These are phyloP conservation scores for Neolamprologus brichardi DNA, from an alignment of 2,113 vertebrate genomes.

Conservation along the genomic window DNA sequence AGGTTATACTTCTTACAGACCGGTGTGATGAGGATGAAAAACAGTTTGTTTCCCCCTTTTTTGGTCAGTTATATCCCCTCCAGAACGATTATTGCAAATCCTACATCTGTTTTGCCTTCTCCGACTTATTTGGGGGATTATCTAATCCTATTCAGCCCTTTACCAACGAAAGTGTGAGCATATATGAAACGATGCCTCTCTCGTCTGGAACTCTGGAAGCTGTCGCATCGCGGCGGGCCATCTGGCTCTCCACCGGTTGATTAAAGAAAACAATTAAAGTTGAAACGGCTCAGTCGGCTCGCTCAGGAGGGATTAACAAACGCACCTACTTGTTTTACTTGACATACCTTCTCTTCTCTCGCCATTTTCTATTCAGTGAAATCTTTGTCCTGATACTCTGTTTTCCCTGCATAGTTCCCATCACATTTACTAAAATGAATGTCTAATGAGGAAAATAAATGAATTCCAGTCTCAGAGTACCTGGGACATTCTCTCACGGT, in stretches of 20 bases:
- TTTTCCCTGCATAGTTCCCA: not conserved
- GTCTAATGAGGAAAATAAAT: not conserved
- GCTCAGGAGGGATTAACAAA: slow-evolving; percentile 18
- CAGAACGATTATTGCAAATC: not conserved
- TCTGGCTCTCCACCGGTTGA: slow-evolving; percentile 14
- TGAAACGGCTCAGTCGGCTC: not conserved
- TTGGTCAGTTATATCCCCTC: not conserved
- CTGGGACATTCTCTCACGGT: slow-evolving; percentile 96
- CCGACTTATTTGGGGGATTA: not conserved
- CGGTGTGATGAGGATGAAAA: not conserved
- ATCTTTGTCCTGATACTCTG: not conserved
- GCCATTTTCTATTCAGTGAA: not conserved
- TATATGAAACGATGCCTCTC: not conserved
- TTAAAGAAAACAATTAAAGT: slow-evolving; percentile 46
- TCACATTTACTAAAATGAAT: not conserved
- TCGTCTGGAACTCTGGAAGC: not conserved
- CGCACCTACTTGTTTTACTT: slow-evolving; percentile 4
- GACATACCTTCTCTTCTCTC: not conserved
- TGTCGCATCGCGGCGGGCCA: not conserved
- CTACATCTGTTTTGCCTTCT: not conserved
- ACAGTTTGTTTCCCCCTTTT: not conserved
- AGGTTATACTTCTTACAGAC: not conserved
- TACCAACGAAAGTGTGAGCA: not conserved
- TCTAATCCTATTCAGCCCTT: not conserved
- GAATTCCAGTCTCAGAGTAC: slow-evolving; percentile 8